Conservation (phyloP, 2,888 invertebrate species). For the Bhutanitis thaidina region DNA sequence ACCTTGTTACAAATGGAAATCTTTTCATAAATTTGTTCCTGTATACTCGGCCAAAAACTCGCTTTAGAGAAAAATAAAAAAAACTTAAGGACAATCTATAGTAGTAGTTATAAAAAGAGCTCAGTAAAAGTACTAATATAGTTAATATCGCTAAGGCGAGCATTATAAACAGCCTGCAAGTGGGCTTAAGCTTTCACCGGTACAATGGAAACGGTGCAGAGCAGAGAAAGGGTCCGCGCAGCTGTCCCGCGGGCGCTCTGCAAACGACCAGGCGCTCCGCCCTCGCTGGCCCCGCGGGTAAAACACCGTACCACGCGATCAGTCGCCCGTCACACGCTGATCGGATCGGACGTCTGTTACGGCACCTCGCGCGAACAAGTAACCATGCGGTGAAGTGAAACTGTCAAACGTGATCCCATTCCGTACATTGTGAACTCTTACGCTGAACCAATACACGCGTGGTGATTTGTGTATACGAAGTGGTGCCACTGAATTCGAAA, state of each 20-base stretch:
- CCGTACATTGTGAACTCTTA: constrained; percentile 49
- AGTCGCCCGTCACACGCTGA: constrained; percentile 69
- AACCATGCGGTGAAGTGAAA: constrained; percentile 79
- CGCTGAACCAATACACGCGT: constrained; percentile 44
- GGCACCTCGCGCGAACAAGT: constrained; percentile 48
- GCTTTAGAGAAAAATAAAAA: too few relatives aligned
- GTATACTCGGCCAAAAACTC: too few relatives aligned
- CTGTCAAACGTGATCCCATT: constrained; percentile 74
- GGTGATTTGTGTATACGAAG: constrained; percentile 66
- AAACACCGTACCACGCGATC: constrained; percentile 28
- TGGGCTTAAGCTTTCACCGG: constrained; percentile 56
- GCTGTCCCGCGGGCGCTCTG: constrained; percentile 67
- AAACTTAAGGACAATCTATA: too few relatives aligned
- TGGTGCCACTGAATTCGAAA: constrained; percentile 69
- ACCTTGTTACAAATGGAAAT: too few relatives aligned
- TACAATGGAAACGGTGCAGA: constrained; percentile 46
- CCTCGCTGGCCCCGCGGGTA: constrained; percentile 61
- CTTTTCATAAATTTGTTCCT: too few relatives aligned
- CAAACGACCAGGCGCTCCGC: constrained; percentile 54
- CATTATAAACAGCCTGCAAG: constrained; percentile 16
- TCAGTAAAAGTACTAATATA: constrained; percentile 52
- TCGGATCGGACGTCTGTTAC: constrained; percentile 56
- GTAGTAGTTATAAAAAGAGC: constrained; percentile 32
- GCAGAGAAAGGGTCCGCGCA: constrained; percentile 73
- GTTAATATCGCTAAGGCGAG: constrained; percentile 45